Evolutionary conservation across 2,888 invertebrate genomes (phyloP).

Genomic region (Nomada fabriciana): DNA sequence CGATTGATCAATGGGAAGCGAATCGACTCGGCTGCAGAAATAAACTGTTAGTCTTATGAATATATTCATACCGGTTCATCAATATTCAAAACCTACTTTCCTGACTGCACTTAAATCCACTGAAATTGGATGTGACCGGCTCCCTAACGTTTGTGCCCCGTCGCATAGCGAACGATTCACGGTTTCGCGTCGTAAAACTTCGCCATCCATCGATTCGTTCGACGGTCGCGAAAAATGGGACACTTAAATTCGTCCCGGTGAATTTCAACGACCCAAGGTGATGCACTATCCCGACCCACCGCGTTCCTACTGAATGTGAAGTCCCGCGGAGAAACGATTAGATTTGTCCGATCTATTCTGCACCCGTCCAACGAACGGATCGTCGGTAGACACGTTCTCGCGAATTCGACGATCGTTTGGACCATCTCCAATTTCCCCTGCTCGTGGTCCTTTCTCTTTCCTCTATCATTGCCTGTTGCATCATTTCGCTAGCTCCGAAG

Average conservation of each 20-base stretch:
- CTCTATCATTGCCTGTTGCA: slow-evolving; percentile 71
- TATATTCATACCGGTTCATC: slow-evolving; percentile 72
- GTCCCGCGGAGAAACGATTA: neutral
- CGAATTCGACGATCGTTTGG: slow-evolving; percentile 59
- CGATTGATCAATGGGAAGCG: slow-evolving; percentile 69
- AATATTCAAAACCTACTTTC: slow-evolving; percentile 74
- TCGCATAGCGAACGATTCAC: slow-evolving; percentile 41
- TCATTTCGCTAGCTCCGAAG: slow-evolving; percentile 61
- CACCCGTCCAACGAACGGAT: slow-evolving; percentile 40
- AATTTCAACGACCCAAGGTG: neutral
- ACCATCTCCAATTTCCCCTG: slow-evolving; percentile 67
- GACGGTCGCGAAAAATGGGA: neutral
- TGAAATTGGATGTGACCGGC: slow-evolving; percentile 62
- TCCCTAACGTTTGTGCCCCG: slow-evolving; percentile 31
- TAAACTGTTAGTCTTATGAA: slow-evolving; percentile 73
- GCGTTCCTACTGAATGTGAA: neutral
- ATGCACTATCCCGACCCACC: no score
- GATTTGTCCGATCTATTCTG: neutral
- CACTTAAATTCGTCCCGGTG: neutral
- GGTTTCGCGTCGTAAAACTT: slow-evolving; percentile 52
- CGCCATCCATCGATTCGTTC: slow-evolving; percentile 27
- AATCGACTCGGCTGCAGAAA: slow-evolving; percentile 69
- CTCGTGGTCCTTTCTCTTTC: slow-evolving; percentile 55
- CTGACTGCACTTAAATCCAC: slow-evolving; percentile 64
- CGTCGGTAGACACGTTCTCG: slow-evolving; percentile 15